Evolutionary conservation across 2,797 vertebrate species (phyloP), one percentile per base, ranked within the genome.

Genomic region (Acanthornis magna): DNA sequence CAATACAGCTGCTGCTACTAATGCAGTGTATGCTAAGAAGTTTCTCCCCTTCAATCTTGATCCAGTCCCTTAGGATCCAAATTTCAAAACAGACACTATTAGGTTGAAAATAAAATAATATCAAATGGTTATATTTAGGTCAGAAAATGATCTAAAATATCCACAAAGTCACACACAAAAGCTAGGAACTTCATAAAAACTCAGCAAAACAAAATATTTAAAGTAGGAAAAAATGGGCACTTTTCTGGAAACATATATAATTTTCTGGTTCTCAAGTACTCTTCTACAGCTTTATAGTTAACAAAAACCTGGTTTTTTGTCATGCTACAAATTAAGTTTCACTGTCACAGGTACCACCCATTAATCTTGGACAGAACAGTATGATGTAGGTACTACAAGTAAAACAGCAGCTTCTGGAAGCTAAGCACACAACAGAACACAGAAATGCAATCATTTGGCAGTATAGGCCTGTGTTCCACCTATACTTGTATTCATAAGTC

Each of bases 11-110:
- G 23, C 40, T 89, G 53, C 67, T 72, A 26, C 16, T 53, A 55
- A 26, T 1, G 1, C 8, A 78, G 11, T 1, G 0, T 1, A 51
- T 34, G 27, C 23, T 84, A 63, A 62, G 13, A 62, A 32, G 32
- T 5, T 60, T n/a, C 15, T 8, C 11, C 26, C 20, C 17, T 19
- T 40, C 22, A 32, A 11, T 53, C 47, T 40, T 38, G 9, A 75
- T 11, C 25, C 22, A 74, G 16, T 42, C 36, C 29, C 34, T 65
- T 72, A 57, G 87, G 74, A 84, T 21, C 5, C 22, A 29, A 17
- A 20, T 81, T 85, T 74, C 45, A 65, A 30, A 93, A 40, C 6
- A 40, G 21, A 72, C 65, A 4, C 27, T 10, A 36, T 6, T 45
- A 29, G 7, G 4, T 27, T 77, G 48, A 25, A 75, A 92, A 55